Conservation (phyloP, 2,888 invertebrate genomes). For the Ryuthela nishihirai region DNA sequence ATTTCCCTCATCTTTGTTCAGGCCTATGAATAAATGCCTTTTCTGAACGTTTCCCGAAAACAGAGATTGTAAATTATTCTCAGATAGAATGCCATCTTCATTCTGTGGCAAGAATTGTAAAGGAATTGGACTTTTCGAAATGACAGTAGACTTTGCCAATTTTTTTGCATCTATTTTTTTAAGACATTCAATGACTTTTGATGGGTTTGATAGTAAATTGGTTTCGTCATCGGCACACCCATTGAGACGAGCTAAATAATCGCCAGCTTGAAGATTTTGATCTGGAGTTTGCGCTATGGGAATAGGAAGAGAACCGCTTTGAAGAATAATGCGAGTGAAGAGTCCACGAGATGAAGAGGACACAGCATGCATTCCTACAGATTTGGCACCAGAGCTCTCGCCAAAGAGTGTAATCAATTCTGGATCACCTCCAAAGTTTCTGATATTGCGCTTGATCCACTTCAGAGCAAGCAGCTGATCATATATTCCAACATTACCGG, state of each 20-base stretch:
- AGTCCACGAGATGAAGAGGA: slow-evolving; percentile 36
- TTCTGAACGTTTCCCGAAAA: slow-evolving; percentile 6
- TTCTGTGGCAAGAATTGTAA: slow-evolving; percentile 36
- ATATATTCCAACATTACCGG: slow-evolving; percentile 47
- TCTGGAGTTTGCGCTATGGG: neutral
- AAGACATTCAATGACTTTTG: slow-evolving; percentile 33
- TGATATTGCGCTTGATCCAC: slow-evolving; percentile 46
- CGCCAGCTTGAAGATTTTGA: neutral
- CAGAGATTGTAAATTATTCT: slow-evolving; percentile 5
- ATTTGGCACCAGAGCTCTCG: slow-evolving; percentile 45
- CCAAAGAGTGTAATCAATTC: slow-evolving; percentile 47
- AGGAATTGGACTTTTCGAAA: slow-evolving; percentile 41
- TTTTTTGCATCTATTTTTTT: slow-evolving; percentile 22
- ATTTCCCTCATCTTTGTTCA: slow-evolving; percentile 19
- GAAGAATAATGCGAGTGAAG: slow-evolving; percentile 43
- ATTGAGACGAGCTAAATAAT: slow-evolving; percentile 1
- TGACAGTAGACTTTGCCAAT: slow-evolving; percentile 31
- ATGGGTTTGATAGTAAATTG: neutral
- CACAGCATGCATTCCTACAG: slow-evolving; percentile 39
- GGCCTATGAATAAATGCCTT: slow-evolving; percentile 24
- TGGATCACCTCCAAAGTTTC: slow-evolving; percentile 46
- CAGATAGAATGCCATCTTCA: slow-evolving; percentile 22
- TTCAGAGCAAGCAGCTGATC: slow-evolving; percentile 47
- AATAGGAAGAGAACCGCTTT: slow-evolving; percentile 44
- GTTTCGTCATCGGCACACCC: slow-evolving; percentile 7